Conservation (phyloP, 1,140 invertebrate genomes). For the Hycleus phaleratus region DNA sequence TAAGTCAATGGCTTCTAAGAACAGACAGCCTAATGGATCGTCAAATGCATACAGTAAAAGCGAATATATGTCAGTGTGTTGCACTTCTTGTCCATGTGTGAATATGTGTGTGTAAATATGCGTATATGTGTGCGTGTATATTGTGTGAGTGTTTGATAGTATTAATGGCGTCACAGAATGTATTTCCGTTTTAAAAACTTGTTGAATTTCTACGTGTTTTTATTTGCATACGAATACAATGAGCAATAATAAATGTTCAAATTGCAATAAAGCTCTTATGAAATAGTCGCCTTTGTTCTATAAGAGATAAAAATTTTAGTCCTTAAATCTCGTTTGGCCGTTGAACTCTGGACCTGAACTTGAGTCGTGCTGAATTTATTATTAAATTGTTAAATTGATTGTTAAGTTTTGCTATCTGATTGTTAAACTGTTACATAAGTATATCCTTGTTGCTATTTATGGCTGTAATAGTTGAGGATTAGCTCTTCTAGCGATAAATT, state of each 20-base stretch:
- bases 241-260: too few relatives aligned
- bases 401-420: conserved; percentile 2
- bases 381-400: conserved; percentile 12
- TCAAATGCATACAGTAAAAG: conserved; percentile 16
- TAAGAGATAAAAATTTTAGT: too few relatives aligned
- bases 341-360: conserved; percentile 8
- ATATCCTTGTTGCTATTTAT: conserved; percentile 7
- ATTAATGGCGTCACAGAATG: conserved; percentile 12
- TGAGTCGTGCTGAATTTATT: conserved; percentile 13
- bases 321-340: background rate
- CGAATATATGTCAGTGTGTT: conserved; percentile 34
- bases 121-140: background rate
- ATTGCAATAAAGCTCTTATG: too few relatives aligned
- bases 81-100: conserved; percentile 18
- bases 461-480: too few relatives aligned
- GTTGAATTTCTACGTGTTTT: too few relatives aligned
- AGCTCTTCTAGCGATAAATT: too few relatives aligned
- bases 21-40: conserved; percentile 11
- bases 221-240: too few relatives aligned
- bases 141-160: background rate
- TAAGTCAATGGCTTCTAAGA: conserved; percentile 31
- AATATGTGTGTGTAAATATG: background rate
- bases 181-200: conserved; percentile 13
- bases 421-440: conserved; percentile 5
- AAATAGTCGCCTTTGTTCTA: too few relatives aligned